Evolutionary conservation across 2,888 invertebrate genomes (phyloP), one percentile per base, ranked within the genome.

Genomic region (Liodrosophila aerea): DNA sequence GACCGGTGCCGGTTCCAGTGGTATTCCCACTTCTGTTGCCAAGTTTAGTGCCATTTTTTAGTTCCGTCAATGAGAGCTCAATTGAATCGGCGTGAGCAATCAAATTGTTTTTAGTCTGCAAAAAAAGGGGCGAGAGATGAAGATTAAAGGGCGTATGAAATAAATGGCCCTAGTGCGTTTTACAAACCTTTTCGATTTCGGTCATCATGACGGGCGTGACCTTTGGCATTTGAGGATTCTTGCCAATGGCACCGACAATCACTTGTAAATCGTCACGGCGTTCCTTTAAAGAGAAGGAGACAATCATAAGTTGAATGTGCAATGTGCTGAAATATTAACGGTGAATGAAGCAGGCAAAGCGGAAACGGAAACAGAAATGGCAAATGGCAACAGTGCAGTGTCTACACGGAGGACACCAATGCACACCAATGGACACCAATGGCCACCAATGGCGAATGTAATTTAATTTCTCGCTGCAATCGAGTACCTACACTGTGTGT

Each of bases 181-280:
- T 66, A 9, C 49, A 12, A 68, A 89, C 88, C 85, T 88, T 88
- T 85, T 89, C 89, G 53, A 88, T 87, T 74, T 89, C 89, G 49
- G 74, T 85, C 89, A 88, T 88, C 88, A 89, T 87, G 68, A 75
- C 75, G 11, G 87, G 80, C 41, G 84, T 86, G 27, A 88, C 78
- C 86, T 87, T 88, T 40, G 88, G 87, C 78, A 77, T 86, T 63
- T 88, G 88, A 40, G 83, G 78, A 64, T 85, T 87, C 68, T 89
- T 89, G 45, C 89, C 88, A 73, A 89, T 88, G 64, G 88, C 87
- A 50, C 88, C 84, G 30, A 88, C 87, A 72, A 88, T 89, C 45
- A 88, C 78, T 73, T 88, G 89, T 47, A 88, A 87, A 71, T 88
- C 88, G 89, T 89, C 88, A 41, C 87, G 88, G 39, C 88, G 88